These are phyloP conservation scores for Armadillidium nasatum DNA, from an alignment of 1,140 invertebrate species.

Conservation along the genomic window DNA sequence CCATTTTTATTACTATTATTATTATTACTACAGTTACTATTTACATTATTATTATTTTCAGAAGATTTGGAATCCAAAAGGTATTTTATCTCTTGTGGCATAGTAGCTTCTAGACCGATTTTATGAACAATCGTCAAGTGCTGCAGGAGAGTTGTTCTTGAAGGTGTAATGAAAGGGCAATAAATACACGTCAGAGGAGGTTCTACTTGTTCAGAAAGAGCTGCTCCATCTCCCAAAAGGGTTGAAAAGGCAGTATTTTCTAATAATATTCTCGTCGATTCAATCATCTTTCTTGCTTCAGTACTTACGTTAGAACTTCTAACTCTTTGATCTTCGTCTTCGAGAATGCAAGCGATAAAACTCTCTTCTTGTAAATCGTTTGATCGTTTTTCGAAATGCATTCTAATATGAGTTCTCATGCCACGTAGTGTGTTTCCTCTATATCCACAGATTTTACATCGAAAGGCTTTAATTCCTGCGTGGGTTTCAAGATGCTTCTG, in stretches of 20 bases:
- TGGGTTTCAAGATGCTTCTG: conserved; percentile 84
- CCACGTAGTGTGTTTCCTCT: conserved; percentile 92
- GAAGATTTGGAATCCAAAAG: conserved; percentile 28
- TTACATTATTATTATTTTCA: not conserved
- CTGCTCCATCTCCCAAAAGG: conserved; percentile 42
- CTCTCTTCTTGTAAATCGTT: conserved; percentile 78
- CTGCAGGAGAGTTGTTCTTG: conserved; percentile 31
- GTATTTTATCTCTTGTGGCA: conserved; percentile 33
- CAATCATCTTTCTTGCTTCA: conserved; percentile 36
- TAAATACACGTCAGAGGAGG: conserved; percentile 37
- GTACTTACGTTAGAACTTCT: conserved; percentile 27
- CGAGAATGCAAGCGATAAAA: conserved; percentile 82
- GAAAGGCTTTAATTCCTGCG: conserved; percentile 81
- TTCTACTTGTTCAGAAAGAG: conserved; percentile 26
- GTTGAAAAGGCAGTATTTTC: conserved; percentile 42
- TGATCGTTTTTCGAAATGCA: conserved; percentile 85
- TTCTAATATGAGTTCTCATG: conserved; percentile 96
- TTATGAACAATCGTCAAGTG: conserved; percentile 40
- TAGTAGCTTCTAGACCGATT: conserved; percentile 37
- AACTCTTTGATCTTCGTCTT: conserved; percentile 60
- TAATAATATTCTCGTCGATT: conserved; percentile 46
- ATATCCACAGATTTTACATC: conserved; percentile 91
- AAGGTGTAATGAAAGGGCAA: conserved; percentile 36
- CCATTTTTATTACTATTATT: not conserved
- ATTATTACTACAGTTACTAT: not conserved